Conservation (phyloP, 2,797 vertebrate species). For the Euphonia xanthogaster region DNA sequence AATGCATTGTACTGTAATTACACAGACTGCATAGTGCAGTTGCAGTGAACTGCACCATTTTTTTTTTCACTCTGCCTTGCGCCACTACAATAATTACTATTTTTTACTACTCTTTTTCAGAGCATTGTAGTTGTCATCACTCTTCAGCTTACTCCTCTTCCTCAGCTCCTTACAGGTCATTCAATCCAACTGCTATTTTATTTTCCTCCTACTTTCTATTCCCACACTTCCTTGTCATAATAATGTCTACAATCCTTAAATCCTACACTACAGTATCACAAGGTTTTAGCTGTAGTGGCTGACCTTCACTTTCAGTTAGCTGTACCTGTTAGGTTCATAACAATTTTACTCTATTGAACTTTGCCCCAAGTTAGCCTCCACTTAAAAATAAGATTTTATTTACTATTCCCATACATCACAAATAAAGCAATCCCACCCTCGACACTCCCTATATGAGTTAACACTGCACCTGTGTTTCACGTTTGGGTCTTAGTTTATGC, state of each 20-base stretch:
- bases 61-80: not conserved
- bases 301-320: not conserved
- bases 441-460: not conserved
- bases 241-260: not conserved
- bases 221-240: not conserved
- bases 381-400: not conserved
- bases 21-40: not conserved
- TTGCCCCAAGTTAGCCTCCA: not conserved
- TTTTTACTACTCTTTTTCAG: not conserved
- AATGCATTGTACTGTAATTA: not conserved
- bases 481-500: not conserved
- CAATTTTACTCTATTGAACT: not conserved
- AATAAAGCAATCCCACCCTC: not conserved
- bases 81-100: not conserved
- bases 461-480: not conserved
- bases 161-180: not conserved
- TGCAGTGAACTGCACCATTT: not conserved
- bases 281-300: accelerated
- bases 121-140: not conserved
- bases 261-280: not conserved
- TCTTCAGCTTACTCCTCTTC: not conserved
- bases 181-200: not conserved
- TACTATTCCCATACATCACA: not conserved
- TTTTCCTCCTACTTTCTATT: not conserved
- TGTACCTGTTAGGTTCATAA: not conserved